Evolutionary conservation across 2,113 vertebrate genomes (phyloP), one percentile per base, ranked within the genome.

Genomic region (Zosterops hypoxanthus): DNA sequence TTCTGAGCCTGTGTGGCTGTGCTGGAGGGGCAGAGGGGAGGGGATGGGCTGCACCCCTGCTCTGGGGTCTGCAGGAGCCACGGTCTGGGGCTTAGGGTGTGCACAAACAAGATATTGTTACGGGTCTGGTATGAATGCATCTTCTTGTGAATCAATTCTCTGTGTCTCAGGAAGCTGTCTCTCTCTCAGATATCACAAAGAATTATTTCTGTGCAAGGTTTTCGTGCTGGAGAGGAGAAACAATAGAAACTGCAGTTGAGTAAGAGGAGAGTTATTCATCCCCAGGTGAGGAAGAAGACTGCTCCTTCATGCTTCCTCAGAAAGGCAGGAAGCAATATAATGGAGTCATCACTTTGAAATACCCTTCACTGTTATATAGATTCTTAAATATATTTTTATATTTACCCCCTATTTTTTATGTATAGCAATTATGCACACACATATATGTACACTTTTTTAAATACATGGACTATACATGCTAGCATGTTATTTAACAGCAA

Each of bases 131-230:
- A 4, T 12, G 46, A 68, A 33, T 72, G 53, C 49, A 49, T 49
- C 75, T 64, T 33, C 59, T n/a, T 56, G 57, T 20, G 78, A 80
- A 66, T 83, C 66, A 59, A 3, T 94, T 92, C 39, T 20, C 41
- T 59, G 8, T 52, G 28, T 81, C 42, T 86, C n/a, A 9, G 55
- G 60, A 86, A 85, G 47, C 36, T 61, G 44, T 39, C 18, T 39
- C 20, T 49, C 44, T 49, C 34, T 57, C 82, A 34, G 71, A 25
- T 41, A 86, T 29, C 71, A 50, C 16, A 46, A 53, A 76, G 23
- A 89, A 70, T 83, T 18, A 50, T 90, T 88, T 82, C 92, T 85
- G 23, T 72, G 57, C 28, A 28, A 76, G 50, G 23, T 55, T 88
- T 39, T 80, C 6, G 0, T 70, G 55, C 79, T 66, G 3, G 49